phyloP scores from a whole-genome alignment of 2,888 invertebrate species.

The Hipparchia semele region DNA sequence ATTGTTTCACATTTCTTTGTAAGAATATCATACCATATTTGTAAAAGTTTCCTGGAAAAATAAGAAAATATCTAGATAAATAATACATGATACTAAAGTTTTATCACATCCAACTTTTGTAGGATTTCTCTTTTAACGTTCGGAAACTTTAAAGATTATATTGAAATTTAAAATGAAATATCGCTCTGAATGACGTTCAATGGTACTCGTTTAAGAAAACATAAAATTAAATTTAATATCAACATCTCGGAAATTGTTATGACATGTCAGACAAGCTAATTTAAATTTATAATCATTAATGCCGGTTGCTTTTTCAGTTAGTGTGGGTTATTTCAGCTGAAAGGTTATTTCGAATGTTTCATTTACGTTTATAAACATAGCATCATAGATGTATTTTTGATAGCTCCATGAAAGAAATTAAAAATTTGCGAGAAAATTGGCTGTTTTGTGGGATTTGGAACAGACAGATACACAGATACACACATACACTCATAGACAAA shows the following conservation, averaged over 20 bases:
- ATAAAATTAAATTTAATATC: constrained; percentile 4
- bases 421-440: too few relatives aligned
- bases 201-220: background rate
- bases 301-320: background rate
- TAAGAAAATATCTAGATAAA: too few relatives aligned
- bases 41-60: too few relatives aligned
- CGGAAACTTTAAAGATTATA: background rate
- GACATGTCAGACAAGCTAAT: constrained; percentile 11
- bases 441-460: too few relatives aligned
- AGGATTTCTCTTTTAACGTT: background rate
- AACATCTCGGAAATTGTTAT: constrained; percentile 10
- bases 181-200: background rate
- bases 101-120: background rate
- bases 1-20: too few relatives aligned
- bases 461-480: too few relatives aligned
- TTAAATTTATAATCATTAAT: constrained; percentile 2
- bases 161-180: background rate
- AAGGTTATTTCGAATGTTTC: background rate
- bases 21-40: too few relatives aligned
- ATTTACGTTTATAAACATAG: background rate
- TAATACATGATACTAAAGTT: too few relatives aligned
- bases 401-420: too few relatives aligned
- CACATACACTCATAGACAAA: too few relatives aligned
- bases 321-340: background rate
- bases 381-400: background rate